A percentile compares a stretch with the other conserved stretches of the same genome.
These are phyloP conservation scores for Dasysyrphus tricinctus DNA, from an alignment of 2,888 invertebrate species.

Conservation along the genomic window DNA sequence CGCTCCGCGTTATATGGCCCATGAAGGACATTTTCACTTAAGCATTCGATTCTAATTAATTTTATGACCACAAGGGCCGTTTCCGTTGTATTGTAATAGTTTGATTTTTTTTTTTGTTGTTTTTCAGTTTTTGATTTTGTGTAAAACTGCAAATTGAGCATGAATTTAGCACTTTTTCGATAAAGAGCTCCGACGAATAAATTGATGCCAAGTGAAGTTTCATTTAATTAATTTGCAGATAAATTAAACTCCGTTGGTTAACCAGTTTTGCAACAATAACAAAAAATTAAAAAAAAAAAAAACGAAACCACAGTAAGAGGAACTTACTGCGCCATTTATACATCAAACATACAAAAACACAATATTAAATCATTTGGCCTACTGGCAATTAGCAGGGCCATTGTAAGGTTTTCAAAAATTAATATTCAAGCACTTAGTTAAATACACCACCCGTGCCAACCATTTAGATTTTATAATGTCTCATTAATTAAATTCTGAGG, in stretches of 20 bases:
- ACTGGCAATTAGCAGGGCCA: constrained; percentile 57
- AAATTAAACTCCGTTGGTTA: constrained; percentile 66
- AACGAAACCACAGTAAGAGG: background rate
- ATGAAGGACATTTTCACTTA: constrained; percentile 59
- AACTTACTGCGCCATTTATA: background rate
- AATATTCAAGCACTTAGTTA: constrained; percentile 48
- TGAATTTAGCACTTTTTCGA: constrained; percentile 51
- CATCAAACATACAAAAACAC: constrained; percentile 34
- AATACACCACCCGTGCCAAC: constrained; percentile 27
- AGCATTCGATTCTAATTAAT: constrained; percentile 68
- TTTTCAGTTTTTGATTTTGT: constrained; percentile 3
- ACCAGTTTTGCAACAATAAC: constrained; percentile 38
- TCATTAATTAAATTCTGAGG: constrained; percentile 70
- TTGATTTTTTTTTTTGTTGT: constrained; percentile 10
- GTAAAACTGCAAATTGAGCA: constrained; percentile 67
- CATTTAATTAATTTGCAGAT: constrained; percentile 71
- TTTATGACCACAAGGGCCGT: constrained; percentile 39
- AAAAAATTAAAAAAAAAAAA: background rate
- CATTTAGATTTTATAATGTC: constrained; percentile 71
- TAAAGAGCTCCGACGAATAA: constrained; percentile 37
- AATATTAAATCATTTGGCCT: constrained; percentile 63
- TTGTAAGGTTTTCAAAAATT: constrained; percentile 54
- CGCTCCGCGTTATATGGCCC: background rate
- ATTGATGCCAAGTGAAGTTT: constrained; percentile 60
- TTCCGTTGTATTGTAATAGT: constrained; percentile 30